Base-by-base conservation (phyloP, 2,113 vertebrate genomes). In the Gobius niger region DNA sequence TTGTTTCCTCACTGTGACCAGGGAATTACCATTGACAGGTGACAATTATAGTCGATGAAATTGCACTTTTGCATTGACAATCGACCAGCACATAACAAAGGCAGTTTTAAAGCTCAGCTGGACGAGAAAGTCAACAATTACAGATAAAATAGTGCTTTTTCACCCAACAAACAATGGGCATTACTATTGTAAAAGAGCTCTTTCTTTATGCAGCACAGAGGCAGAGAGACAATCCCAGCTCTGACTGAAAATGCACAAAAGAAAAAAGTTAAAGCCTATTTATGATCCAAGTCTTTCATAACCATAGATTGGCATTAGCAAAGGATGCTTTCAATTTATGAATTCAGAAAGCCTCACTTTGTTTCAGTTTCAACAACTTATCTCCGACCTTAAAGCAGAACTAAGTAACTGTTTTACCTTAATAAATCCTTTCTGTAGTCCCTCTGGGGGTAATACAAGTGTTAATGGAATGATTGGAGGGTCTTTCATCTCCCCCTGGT, bases 21-120 rank as follows among this genome's bases (percentile, higher is more conserved):
- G 56, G 19, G 47, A 52, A 56, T 63, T 47, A 47, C 13, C 11
- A 7, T 41, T 44, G 24, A 63, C 1, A 16, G 47, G 46, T 57
- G 34, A 52, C 53, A 50, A 47, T 75, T 57, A 57, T 24, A 68
- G 54, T 65, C 6, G 1, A 41, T 75, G 54, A 72, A 44, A 68
- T 59, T 60, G 19, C 9, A 50, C 12, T 50, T 56, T 24, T 60
- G 59, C 47, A 51, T 16, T 44, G 57, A 60, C 47, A 71, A 42
- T 12, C 49, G 47, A 61, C 18, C 7, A 9, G 49, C 63, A 14
- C 9, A 49, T 15, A 46, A 12, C 41, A 63, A 47, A 6, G 12
- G 50, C 61, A 24, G 12, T 60, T 44, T 63, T 46, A 62, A 40
- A 15, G 8, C 67, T 53, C n/a, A 34, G 10, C 40, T 69, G 61